Evolutionary conservation across 2,888 invertebrate species (phyloP).

Genomic region (Eristalinus sepulchralis): DNA sequence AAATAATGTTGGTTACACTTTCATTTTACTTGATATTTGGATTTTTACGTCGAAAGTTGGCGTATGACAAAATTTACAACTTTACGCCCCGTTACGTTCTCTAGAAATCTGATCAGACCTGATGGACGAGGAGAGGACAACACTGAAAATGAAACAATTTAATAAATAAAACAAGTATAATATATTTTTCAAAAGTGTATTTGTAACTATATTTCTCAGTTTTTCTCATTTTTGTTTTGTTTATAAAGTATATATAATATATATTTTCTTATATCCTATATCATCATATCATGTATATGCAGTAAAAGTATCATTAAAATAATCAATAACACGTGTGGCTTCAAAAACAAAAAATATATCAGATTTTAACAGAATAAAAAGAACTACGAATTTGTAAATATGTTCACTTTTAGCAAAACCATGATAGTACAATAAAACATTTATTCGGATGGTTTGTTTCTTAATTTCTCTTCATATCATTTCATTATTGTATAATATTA

Average conservation of each 20-base stretch:
- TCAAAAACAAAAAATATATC: conserved; percentile 2
- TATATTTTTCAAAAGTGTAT: conserved; percentile 68
- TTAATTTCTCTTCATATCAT: neutral
- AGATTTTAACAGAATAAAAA: neutral
- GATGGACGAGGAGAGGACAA: too few species aligned
- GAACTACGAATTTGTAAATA: neutral
- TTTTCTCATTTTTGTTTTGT: conserved; percentile 65
- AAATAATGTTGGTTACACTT: too few species aligned
- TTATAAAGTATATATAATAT: conserved; percentile 71
- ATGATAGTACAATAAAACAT: neutral
- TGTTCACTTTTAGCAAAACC: neutral
- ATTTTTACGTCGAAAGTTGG: too few species aligned
- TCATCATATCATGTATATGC: conserved; percentile 66
- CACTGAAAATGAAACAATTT: neutral
- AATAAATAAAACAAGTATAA: neutral
- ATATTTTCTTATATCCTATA: conserved; percentile 67
- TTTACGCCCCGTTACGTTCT: too few species aligned
- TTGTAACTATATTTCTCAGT: conserved; percentile 69
- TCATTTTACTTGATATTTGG: too few species aligned
- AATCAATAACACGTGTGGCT: neutral
- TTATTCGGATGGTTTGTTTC: neutral
- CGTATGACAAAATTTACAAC: too few species aligned
- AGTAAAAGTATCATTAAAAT: conserved; percentile 4
- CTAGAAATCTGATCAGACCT: too few species aligned
- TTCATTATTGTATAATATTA: neutral